phyloP scores from a whole-genome alignment of 2,113 vertebrate genomes.

The Acrocephalus arundinaceus region DNA sequence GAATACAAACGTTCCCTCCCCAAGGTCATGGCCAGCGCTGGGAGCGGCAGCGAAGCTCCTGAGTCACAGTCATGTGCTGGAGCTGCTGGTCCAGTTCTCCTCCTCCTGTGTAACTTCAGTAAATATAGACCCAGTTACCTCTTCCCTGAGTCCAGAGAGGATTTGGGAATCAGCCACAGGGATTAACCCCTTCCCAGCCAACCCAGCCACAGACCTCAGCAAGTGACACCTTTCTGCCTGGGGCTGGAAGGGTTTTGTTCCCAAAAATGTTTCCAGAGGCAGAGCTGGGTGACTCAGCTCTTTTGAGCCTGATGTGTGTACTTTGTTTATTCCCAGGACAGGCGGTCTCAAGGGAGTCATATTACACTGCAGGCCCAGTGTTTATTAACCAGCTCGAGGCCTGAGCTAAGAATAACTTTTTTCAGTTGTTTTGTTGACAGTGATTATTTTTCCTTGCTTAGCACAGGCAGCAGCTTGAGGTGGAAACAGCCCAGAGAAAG shows the following conservation, averaged over 20 bases:
- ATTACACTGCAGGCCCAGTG: slow-evolving; percentile 48
- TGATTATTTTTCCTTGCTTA: background rate
- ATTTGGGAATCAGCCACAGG: background rate
- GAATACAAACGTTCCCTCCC: background rate
- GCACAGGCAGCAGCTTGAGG: background rate
- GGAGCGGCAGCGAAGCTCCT: background rate
- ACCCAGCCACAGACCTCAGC: background rate
- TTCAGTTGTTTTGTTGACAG: background rate
- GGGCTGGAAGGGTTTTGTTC: background rate
- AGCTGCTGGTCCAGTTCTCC: background rate
- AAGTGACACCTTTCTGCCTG: background rate
- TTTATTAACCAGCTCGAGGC: slow-evolving; percentile 35
- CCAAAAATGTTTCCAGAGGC: background rate
- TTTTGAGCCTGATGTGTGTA: slow-evolving; percentile 6
- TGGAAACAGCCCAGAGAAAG: background rate
- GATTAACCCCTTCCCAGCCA: background rate
- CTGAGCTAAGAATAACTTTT: slow-evolving; percentile 63
- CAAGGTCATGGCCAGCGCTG: background rate
- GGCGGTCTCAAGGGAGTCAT: slow-evolving; percentile 34
- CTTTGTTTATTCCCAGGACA: slow-evolving; percentile 65
- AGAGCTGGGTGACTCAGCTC: slow-evolving; percentile 73
- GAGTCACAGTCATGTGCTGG: slow-evolving; percentile 33
- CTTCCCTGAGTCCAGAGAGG: background rate
- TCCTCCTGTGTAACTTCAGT: background rate
- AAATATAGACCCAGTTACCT: background rate